Base-by-base conservation (phyloP, 2,113 vertebrate species). In the Dasypus novemcinctus region DNA sequence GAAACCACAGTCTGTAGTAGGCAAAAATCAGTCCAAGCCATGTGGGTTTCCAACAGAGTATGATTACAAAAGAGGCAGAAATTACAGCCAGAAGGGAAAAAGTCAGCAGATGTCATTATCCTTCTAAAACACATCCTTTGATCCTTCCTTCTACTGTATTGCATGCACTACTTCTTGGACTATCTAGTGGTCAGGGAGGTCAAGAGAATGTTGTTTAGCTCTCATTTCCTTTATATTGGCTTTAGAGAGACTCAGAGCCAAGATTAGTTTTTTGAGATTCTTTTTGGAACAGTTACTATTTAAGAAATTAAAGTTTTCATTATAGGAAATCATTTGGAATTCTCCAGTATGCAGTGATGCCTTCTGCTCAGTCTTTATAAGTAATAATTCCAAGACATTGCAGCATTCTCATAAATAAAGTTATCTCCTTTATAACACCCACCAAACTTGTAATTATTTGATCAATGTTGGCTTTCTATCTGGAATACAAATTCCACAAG, bases 21-120 rank as follows among this genome's bases (percentile, higher is more conserved):
- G 97, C 97, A 96, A 74, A 97, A 97, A 81, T 93, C 72, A 61
- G 31, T 96, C 93, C 92, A 97, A 96, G 81, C 78, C 11, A 61
- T 89, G 90, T 82, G 95, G 38, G 84, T 96, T 97, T 97, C 93
- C 81, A 95, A 88, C 11, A 88, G 90, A 57, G 74, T 95, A 71
- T 93, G 84, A 96, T 97, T 97, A 95, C 68, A 96, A 90, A 92
- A 79, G 52, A 96, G 43, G 59, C 71, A 27, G 27, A 93, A 92
- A 90, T 87, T 92, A 84, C 36, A 87, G 68, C 41, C 82, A 93
- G 92, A 82, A 95, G 66, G 29, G 38, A n/a, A 79, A 93, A 95
- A 79, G 61, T 93, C 87, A 96, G 90, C 85, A 95, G 94, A 94
- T 83, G 85, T 88, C 20, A 90, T 93, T 90, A 92, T 75, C 33